Evolutionary conservation across 2,888 invertebrate genomes (phyloP), one percentile per base, ranked within the genome.

Genomic region (Drosophila nr. medialis): DNA sequence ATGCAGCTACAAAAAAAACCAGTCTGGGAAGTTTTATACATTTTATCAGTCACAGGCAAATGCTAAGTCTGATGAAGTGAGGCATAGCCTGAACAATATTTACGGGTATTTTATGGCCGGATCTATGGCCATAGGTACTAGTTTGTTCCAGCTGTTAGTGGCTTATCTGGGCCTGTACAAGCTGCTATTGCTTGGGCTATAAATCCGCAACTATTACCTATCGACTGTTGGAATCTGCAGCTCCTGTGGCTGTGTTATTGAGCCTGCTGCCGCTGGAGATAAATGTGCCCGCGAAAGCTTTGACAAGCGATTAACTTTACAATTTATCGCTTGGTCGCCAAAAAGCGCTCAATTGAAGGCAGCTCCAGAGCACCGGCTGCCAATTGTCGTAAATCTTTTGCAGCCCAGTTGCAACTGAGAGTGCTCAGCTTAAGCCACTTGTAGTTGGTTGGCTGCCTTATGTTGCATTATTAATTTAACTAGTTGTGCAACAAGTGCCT

Each of bases 381-480:
- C 75, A 78, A 86, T 61, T 80, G 85, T 83, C 86, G 88, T 86
- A 82, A 86, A 88, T 86, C 88, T 88, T 76, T 34, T 62, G 38
- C 51, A 30, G 29, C 64, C 53, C 29, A 49, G 51, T 66, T 62
- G 55, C 58, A 54, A 51, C 54, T 49, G 42, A 42, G 42, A 21
- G 36, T 21, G 45, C 67, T 38, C 10, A 40, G 54, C 38, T 53
- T 21, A 13, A 29, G 45, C 50, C 70, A 45, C 58, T 55, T 21
- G 55, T 36, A 4, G 15, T 24, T 53, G 24, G 38, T 27, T 30
- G 34, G 11, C 21, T 32, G 72, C 59, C 56, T 60, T 71, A 77
- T 87, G 89, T 89, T 81, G 89, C 83, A 80, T 90, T 90, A 89
- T 91, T 91, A 90, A 89, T 88, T 90, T 84, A 86, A 91, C 91